phyloP scores from a whole-genome alignment of 2,797 vertebrate species.

The Malacoctenus gilli region DNA sequence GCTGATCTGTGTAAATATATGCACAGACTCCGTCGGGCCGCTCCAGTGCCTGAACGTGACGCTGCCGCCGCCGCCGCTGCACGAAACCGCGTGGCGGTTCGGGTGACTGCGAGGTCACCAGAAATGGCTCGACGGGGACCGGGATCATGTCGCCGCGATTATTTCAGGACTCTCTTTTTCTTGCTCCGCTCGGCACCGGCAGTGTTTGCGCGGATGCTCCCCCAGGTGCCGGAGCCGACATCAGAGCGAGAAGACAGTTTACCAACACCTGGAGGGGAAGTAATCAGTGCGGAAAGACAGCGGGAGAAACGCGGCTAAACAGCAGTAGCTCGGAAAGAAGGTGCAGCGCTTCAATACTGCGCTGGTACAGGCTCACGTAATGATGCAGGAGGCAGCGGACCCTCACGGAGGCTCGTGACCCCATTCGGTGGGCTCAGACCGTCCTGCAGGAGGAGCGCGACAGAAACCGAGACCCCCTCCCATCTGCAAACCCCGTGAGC shows the following conservation, averaged over 20 bases:
- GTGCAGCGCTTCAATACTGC: too few species aligned
- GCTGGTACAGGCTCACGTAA: too few species aligned
- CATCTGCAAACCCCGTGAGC: not conserved
- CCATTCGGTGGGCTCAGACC: constrained; percentile 9
- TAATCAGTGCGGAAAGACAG: not conserved
- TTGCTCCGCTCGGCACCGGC: not conserved
- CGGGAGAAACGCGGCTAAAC: too few species aligned
- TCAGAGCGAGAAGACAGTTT: constrained; percentile 4
- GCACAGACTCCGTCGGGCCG: too few species aligned
- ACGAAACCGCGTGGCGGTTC: too few species aligned
- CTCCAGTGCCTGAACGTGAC: too few species aligned
- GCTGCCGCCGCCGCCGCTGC: too few species aligned
- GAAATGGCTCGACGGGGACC: too few species aligned
- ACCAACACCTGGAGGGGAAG: constrained; percentile 1
- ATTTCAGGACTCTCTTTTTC: not conserved
- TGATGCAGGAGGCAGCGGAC: not conserved
- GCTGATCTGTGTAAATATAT: too few species aligned
- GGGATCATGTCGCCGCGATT: too few species aligned
- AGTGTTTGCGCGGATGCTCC: not conserved
- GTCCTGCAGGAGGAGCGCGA: constrained; percentile 5
- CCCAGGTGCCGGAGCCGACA: constrained; percentile 6
- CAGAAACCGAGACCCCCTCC: constrained; percentile 8
- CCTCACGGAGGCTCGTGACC: not conserved
- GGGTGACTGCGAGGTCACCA: too few species aligned
- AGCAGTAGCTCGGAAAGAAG: too few species aligned